phyloP scores from a whole-genome alignment of 2,888 invertebrate species.

The Caenorhabditis macrosperma region DNA sequence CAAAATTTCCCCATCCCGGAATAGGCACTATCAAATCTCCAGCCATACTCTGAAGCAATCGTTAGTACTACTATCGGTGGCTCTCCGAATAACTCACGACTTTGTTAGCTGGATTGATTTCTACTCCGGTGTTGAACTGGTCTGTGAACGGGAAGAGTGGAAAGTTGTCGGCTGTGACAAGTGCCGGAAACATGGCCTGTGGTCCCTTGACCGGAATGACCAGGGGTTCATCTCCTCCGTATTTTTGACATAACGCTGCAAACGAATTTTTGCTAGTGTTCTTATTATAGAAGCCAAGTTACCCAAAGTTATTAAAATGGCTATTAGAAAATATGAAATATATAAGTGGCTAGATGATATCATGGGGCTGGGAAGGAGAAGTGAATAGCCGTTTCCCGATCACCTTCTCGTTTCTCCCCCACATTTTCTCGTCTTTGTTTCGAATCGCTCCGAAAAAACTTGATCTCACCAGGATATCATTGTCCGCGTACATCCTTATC shows the following conservation, averaged over 20 bases:
- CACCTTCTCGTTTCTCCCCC: constrained; percentile 15
- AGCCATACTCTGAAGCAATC: constrained; percentile 71
- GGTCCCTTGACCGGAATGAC: constrained; percentile 71
- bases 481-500: constrained; percentile 12
- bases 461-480: constrained; percentile 35
- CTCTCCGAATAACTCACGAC: constrained; percentile 60
- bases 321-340: not conserved
- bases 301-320: not conserved
- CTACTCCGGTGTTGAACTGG: constrained; percentile 75
- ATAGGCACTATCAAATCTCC: constrained; percentile 76
- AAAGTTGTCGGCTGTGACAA: constrained; percentile 77
- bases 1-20: constrained; percentile 78
- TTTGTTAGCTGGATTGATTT: constrained; percentile 77
- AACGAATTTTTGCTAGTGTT: not conserved
- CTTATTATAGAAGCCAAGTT: not conserved
- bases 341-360: constrained; percentile 2
- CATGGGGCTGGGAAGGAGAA: constrained; percentile 3
- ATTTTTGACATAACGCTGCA: constrained; percentile 65
- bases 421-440: constrained; percentile 22
- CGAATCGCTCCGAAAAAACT: constrained; percentile 31
- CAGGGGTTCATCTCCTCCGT: constrained; percentile 74
- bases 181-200: constrained; percentile 72
- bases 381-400: constrained; percentile 17
- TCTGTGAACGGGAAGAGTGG: constrained; percentile 77
- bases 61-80: not conserved